Evolutionary conservation across 2,113 vertebrate species (phyloP), one percentile per base, ranked within the genome.

Genomic region (Eidolon helvum): DNA sequence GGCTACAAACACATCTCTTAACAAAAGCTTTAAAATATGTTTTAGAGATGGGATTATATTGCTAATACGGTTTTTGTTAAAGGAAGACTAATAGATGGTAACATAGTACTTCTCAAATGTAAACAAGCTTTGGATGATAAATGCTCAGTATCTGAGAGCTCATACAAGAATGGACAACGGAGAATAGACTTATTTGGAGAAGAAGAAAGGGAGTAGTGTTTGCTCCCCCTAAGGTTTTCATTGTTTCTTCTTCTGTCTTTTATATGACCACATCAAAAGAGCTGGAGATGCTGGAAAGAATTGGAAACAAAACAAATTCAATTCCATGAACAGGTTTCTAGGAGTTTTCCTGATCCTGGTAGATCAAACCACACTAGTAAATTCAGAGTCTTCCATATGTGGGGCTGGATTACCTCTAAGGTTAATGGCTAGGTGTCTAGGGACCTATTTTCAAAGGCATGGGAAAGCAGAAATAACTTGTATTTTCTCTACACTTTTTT

Each of bases 231-330:
- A 66, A 86, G 61, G 48, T 94, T 96, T 85, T 78, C 59, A 63
- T 61, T 63, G 71, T 94, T 87, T 86, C 85, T 95, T 69, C 66
- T 88, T 87, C 30, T n/a, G 16, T 89, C 77, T 95, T 95, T 96
- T 94, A 95, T 94, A 84, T 88, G 71, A 82, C 61, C 88, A 65
- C 95, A 97, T 97, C 93, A 97, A 93, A 96, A 83, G 35, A 74
- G 50, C 35, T 91, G 61, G 68, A n/a, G 28, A 83, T 92, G 33
- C 84, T 82, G 65, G n/a, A 88, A 93, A 94, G 72, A 90, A 72
- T n/a, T 97, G 94, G 88, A 91, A 93, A 11, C 26, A 96, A 83
- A 85, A 93, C 57, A 96, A 86, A 95, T 96, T 91, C 33, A 83
- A 35, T 80, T 84, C 4, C 35, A 74, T 85, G n/a, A 95, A 91